A percentile compares a stretch with the other conserved stretches of the same genome.
Conservation (phyloP, 2,113 vertebrate species). For the Oncorhynchus mykiss region DNA sequence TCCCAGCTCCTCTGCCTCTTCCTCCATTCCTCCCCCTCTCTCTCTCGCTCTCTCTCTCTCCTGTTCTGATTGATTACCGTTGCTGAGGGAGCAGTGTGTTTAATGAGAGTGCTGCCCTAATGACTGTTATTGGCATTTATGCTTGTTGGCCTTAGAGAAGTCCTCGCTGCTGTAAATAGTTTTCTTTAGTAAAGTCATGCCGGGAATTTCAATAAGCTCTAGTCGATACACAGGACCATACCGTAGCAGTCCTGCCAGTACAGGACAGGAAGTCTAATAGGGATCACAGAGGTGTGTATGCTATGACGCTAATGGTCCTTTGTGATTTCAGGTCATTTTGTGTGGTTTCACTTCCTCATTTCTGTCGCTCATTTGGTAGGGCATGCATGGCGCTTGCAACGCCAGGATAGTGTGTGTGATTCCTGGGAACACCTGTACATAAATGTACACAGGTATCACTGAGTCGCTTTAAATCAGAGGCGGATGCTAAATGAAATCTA, state of each 20-base stretch:
- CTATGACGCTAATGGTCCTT: too few relatives aligned
- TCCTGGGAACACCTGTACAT: too few relatives aligned
- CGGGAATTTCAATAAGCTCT: conserved; percentile 61
- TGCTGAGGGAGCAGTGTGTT: conserved; percentile 14
- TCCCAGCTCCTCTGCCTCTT: conserved; percentile 11
- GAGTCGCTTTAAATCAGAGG: too few relatives aligned
- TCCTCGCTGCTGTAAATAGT: conserved; percentile 50
- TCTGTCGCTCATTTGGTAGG: too few relatives aligned
- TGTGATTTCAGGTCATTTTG: too few relatives aligned
- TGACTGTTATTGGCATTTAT: conserved; percentile 59
- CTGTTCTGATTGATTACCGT: conserved; percentile 47
- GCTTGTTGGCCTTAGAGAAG: conserved; percentile 36
- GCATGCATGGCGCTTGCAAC: too few relatives aligned
- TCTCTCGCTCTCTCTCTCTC: conserved; percentile 11
- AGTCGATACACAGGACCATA: conserved; percentile 21
- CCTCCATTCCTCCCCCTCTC: not conserved
- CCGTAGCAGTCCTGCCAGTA: conserved; percentile 16
- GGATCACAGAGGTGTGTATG: too few relatives aligned
- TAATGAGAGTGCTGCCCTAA: conserved; percentile 61
- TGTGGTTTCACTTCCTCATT: too few relatives aligned
- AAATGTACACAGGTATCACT: too few relatives aligned
- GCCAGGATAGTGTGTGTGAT: too few relatives aligned
- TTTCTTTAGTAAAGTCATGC: conserved; percentile 59
- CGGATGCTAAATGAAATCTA: too few relatives aligned
- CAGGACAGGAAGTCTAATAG: too few relatives aligned